Evolutionary conservation across 2,113 vertebrate species (phyloP).

Genomic region (Leucopsar rothschildi): DNA sequence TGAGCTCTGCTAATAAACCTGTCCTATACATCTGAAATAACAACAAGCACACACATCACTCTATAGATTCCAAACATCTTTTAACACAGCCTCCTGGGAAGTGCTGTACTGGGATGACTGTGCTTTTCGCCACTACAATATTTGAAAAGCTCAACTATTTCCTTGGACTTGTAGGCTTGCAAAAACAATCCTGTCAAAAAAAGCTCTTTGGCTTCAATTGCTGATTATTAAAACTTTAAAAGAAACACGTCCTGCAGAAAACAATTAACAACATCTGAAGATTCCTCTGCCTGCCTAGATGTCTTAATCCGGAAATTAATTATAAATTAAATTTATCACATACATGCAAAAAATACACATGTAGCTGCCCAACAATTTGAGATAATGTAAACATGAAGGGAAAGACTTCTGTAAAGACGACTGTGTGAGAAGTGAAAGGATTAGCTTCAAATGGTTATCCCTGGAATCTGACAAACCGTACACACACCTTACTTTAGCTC

Average conservation of each 20-base stretch:
- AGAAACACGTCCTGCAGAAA: slow-evolving; percentile 28
- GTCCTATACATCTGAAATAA: not conserved
- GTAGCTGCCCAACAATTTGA: not conserved
- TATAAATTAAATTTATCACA: slow-evolving; percentile 47
- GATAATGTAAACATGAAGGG: slow-evolving; percentile 16
- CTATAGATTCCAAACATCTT: not conserved
- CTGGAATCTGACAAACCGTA: slow-evolving; percentile 13
- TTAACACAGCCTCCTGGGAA: not conserved
- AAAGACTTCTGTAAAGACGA: not conserved
- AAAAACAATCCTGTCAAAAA: slow-evolving; percentile 4
- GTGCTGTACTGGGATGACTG: not conserved
- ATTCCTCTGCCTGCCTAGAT: slow-evolving; percentile 5
- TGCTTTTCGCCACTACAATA: not conserved
- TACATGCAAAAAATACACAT: slow-evolving; percentile 13
- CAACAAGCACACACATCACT: not conserved
- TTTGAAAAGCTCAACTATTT: not conserved
- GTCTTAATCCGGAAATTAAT: slow-evolving; percentile 48
- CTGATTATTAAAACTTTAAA: slow-evolving; percentile 50
- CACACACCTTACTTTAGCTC: not conserved
- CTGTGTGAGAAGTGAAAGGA: slow-evolving; percentile 5
- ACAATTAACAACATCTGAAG: slow-evolving; percentile 47
- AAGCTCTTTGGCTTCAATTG: not conserved
- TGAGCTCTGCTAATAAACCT: not conserved
- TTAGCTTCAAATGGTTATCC: slow-evolving; percentile 38
- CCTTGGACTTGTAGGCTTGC: not conserved